Base-by-base conservation (phyloP, 2,113 vertebrate genomes). In the Syngnathoides biaculeatus region DNA sequence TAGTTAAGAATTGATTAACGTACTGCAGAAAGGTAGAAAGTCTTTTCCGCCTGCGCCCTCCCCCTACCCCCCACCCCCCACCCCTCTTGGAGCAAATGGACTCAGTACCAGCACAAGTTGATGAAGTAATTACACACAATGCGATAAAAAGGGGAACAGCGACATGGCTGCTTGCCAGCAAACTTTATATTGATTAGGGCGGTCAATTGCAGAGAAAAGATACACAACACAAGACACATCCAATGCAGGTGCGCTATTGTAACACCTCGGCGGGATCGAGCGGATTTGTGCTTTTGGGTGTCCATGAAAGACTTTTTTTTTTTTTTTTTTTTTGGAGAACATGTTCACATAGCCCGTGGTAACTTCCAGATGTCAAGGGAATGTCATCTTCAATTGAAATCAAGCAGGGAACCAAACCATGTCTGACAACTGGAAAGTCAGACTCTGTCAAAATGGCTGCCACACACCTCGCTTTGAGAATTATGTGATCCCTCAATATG, bases 1-100 rank as follows among this genome's bases (percentile, higher is more conserved):
- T 2, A 4, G 42, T 43, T 11, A 43, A 43, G 13, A 8, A 14
- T 4, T 43, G 42, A 14, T 14, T 43, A 35, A 35, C 2, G 30
- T 5, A 35, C 30, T 6, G 6, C 30, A 35, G 6, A 35, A 35
- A 35, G 30, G 30, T 1, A 35, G n/a, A n/a, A n/a, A n/a, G n/a
- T n/a, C n/a, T n/a, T n/a, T n/a, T n/a, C n/a, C n/a, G n/a, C n/a
- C n/a, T n/a, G n/a, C n/a, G n/a, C n/a, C n/a, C n/a, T n/a, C n/a
- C n/a, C n/a, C n/a, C n/a, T 35, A 5, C 30, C 3, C 30, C 6
- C 4, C 6, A 35, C 30, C 30, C 30, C 30, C 30, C 30, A 5
- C 0, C 30, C 30, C 30, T 78, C 75, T 82, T 5, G 35, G 63
- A 87, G 86, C 84, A 72, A 74, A 71, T 72, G 65, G 72, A 76